phyloP scores from a whole-genome alignment of 2,113 vertebrate genomes.

The Heliornis fulica region DNA sequence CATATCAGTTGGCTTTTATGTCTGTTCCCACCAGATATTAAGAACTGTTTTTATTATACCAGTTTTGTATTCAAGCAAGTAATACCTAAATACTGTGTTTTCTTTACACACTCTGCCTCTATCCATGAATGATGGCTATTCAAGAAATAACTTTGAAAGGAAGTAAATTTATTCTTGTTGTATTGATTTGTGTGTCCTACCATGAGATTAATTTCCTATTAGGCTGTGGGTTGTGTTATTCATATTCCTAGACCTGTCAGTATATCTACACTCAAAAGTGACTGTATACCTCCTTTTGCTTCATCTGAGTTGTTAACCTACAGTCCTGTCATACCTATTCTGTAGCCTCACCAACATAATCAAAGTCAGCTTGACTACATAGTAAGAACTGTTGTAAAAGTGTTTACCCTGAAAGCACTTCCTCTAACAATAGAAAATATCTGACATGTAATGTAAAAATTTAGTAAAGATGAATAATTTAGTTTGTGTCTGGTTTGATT shows the following conservation, averaged over 20 bases:
- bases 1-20: fast-evolving
- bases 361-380: not conserved
- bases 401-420: not conserved
- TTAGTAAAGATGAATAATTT: slow-evolving; percentile 12
- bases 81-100: not conserved
- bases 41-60: not conserved
- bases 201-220: not conserved
- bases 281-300: not conserved
- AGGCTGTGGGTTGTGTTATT: not conserved
- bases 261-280: not conserved
- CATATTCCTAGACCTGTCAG: not conserved
- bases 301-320: not conserved
- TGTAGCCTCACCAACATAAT: not conserved
- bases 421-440: not conserved
- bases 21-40: not conserved
- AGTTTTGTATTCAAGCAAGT: not conserved
- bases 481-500: not conserved
- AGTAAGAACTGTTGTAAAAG: not conserved
- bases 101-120: not conserved
- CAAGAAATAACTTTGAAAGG: not conserved
- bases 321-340: not conserved
- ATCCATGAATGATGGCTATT: not conserved
- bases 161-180: not conserved
- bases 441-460: not conserved
- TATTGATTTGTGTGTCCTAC: not conserved